A percentile compares a stretch with the other conserved stretches of the same genome.
Evolutionary conservation across 2,113 vertebrate genomes (phyloP).

Genomic region (Damaliscus lunatus): DNA sequence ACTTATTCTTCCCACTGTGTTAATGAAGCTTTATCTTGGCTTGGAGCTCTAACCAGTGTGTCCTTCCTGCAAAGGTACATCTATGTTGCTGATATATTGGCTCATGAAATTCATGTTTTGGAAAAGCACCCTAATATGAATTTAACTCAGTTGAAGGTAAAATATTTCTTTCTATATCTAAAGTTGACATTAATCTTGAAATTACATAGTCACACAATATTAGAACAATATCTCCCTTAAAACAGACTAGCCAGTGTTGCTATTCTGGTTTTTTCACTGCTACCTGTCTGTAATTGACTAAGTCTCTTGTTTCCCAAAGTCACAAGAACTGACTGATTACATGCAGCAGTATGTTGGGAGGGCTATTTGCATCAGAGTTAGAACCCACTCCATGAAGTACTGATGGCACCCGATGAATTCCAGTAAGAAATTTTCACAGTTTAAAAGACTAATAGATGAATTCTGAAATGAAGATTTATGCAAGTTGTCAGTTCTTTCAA

Average conservation of each 20-base stretch:
- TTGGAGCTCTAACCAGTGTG: constrained; percentile 5
- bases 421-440: constrained; percentile 56
- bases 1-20: not conserved
- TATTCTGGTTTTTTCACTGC: not conserved
- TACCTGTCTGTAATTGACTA: not conserved
- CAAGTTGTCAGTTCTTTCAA: constrained; percentile 44
- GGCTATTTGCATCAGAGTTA: constrained; percentile 13
- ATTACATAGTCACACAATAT: not conserved
- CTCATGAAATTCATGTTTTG: constrained; percentile 86
- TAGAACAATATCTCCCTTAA: not conserved
- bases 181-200: not conserved
- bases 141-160: constrained; percentile 90
- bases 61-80: constrained; percentile 84
- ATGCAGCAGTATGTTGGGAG: not conserved
- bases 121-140: constrained; percentile 86
- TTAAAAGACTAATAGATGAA: constrained; percentile 53
- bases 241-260: not conserved
- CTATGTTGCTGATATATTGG: constrained; percentile 86
- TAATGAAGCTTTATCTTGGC: not conserved
- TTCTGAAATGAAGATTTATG: constrained; percentile 62
- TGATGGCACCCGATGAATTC: constrained; percentile 35
- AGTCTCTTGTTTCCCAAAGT: not conserved
- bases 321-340: not conserved
- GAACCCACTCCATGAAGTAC: not conserved
- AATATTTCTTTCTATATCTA: not conserved